These are phyloP conservation scores for Pyrrhosoma nymphula DNA, from an alignment of 2,888 invertebrate species.

Conservation along the genomic window DNA sequence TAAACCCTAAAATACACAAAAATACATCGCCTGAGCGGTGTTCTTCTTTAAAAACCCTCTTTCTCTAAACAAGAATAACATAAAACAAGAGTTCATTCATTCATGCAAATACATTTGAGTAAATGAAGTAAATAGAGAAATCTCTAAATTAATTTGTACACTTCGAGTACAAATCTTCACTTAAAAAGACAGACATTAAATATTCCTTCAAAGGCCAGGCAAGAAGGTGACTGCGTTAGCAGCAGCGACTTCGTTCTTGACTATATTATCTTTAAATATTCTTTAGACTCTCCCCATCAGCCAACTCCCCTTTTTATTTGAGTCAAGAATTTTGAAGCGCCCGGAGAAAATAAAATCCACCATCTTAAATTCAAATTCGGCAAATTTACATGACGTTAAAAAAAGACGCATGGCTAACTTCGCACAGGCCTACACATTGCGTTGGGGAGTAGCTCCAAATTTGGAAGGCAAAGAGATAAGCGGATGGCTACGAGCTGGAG, in stretches of 20 bases:
- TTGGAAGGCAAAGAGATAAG: not conserved
- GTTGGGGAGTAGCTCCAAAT: not conserved
- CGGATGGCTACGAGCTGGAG: not conserved
- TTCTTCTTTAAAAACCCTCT: too few relatives aligned
- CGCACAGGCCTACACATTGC: not conserved
- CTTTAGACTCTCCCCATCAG: not conserved
- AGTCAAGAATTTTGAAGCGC: not conserved
- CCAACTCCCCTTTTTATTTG: not conserved
- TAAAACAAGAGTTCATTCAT: too few relatives aligned
- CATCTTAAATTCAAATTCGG: slow-evolving; percentile 7
- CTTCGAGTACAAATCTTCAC: too few relatives aligned
- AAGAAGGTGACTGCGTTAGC: not conserved
- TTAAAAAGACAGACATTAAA: not conserved
- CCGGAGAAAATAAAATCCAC: not conserved
- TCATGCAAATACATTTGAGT: too few relatives aligned
- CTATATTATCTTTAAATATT: not conserved
- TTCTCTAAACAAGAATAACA: too few relatives aligned
- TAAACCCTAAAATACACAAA: too few relatives aligned
- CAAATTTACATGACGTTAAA: not conserved
- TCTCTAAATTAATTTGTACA: too few relatives aligned
- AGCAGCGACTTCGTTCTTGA: not conserved
- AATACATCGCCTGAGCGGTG: too few relatives aligned
- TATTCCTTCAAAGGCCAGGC: not conserved
- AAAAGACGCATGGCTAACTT: not conserved
- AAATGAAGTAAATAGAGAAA: too few relatives aligned